These are phyloP conservation scores for Isaurus tuberculatus DNA, from an alignment of 92 coral and sea anemone genomes.

Conservation along the genomic window DNA sequence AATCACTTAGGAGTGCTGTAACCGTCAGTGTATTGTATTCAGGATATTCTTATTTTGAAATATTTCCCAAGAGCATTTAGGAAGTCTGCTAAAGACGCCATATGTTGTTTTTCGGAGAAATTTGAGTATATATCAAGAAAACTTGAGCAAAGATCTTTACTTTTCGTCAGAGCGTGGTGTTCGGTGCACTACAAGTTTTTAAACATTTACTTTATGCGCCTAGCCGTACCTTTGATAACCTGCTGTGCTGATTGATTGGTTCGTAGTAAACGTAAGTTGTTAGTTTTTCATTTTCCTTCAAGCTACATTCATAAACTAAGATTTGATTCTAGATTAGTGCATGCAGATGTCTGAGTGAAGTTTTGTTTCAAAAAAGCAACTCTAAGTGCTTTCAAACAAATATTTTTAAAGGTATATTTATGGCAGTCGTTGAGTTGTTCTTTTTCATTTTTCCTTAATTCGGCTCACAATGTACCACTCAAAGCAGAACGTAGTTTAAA, in stretches of 20 bases:
- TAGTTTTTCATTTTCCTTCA: too few relatives aligned
- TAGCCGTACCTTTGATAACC: background rate
- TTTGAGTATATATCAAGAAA: conserved; percentile 11
- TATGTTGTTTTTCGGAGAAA: background rate
- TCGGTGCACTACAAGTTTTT: background rate
- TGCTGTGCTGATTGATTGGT: background rate
- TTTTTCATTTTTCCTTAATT: too few relatives aligned
- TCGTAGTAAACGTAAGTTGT: background rate
- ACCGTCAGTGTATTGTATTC: background rate
- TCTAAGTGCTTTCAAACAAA: background rate
- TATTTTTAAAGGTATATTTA: too few relatives aligned
- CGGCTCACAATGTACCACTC: too few relatives aligned
- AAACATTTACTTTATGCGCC: background rate
- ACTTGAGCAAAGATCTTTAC: background rate
- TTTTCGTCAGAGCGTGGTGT: background rate
- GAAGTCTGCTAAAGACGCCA: conserved; percentile 11
- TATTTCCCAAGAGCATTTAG: conserved; percentile 39
- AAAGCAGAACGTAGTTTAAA: too few relatives aligned
- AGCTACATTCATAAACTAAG: background rate
- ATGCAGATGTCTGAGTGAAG: background rate
- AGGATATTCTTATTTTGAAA: background rate
- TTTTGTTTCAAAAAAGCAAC: background rate
- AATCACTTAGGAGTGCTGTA: background rate
- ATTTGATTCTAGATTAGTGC: background rate
- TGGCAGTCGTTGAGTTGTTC: too few relatives aligned